Evolutionary conservation across 2,888 invertebrate species (phyloP), one percentile per base, ranked within the genome.

Genomic region (Crepidodera aurea): DNA sequence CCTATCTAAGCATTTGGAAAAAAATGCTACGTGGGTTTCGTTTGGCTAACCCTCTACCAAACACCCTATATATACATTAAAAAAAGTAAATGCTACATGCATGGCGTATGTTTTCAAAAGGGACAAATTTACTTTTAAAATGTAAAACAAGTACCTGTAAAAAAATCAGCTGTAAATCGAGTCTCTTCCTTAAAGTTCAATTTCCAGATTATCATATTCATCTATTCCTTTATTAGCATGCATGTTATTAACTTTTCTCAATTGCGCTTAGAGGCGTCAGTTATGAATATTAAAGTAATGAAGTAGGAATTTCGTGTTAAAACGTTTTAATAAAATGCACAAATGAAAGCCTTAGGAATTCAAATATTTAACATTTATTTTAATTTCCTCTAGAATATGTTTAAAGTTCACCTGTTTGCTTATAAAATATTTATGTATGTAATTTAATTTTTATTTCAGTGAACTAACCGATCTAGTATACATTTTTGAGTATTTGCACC

Each of bases 211-310:
- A 39, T 39, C 39, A 39, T 39, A 15, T 39, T 39, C 39, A 39
- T 39, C 39, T 39, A 39, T 39, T 39, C 39, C 39, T 39, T 39
- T 39, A 39, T 39, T 39, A 39, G 39, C 10, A 39, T 39, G 1
- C 39, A 39, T 39, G 39, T 39, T 39, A 39, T 39, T 39, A 39
- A 39, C 39, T 39, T 12, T 39, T 39, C 39, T 39, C 39, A 39
- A 39, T 39, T 39, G 39, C 39, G 39, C 39, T 39, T 3, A 39
- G 39, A 39, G 16, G 39, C 39, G 39, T 12, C 12, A 39, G 39
- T 39, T 39, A 39, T 39, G 39, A 39, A 39, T 39, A 39, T 39
- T 39, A 39, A 39, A 39, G 22, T 39, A 39, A 39, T 39, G 16
- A 39, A 39, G 39, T 39, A 16, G 39, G 12, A 39, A n/a, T 39